Conservation (phyloP, 2,797 vertebrate genomes). For the Tenualosa thibaudeaui region DNA sequence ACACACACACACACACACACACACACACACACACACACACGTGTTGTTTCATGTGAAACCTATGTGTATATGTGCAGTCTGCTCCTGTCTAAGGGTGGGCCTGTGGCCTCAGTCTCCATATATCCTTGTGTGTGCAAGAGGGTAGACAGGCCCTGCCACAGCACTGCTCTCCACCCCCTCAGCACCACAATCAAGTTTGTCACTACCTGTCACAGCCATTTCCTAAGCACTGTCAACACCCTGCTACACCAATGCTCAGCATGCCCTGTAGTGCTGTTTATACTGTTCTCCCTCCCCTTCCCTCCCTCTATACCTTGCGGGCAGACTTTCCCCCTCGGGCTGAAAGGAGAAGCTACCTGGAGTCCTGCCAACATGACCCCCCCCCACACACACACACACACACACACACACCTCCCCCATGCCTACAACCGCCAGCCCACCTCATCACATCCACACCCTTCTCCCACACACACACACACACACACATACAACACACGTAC, state of each 20-base stretch:
- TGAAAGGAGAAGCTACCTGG: not conserved
- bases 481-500: not conserved
- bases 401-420: not conserved
- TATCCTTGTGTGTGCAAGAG: not conserved
- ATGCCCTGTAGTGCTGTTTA: not conserved
- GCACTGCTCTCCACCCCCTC: not conserved
- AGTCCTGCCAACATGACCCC: not conserved
- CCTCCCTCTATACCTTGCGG: no score
- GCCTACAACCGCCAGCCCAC: not conserved
- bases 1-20: not conserved
- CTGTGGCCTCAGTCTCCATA: not conserved
- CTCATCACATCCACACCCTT: not conserved
- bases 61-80: not conserved
- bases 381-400: not conserved
- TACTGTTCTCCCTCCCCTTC: not conserved
- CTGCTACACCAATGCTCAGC: no score
- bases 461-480: not conserved
- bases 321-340: not conserved
- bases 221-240: not conserved
- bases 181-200: not conserved
- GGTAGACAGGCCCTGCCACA: not conserved
- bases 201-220: not conserved
- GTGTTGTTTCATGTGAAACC: not conserved
- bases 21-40: not conserved
- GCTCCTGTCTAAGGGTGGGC: not conserved